A percentile compares a stretch with the other conserved stretches of the same genome.
phyloP scores from a whole-genome alignment of 2,797 vertebrate species.

The Chelidonichthys spinosus region DNA sequence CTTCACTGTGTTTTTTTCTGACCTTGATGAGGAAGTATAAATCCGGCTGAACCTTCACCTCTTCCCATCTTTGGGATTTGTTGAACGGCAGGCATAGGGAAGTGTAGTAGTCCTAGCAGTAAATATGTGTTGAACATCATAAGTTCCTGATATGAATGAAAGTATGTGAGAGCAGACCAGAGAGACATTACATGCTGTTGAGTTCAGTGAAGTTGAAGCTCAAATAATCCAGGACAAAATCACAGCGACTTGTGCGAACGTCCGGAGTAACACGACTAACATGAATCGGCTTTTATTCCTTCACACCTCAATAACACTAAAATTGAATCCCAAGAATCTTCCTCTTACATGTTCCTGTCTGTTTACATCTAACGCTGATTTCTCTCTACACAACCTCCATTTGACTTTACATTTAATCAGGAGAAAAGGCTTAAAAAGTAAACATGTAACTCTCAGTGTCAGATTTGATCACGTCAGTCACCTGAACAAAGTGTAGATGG shows the following conservation, averaged over 20 bases:
- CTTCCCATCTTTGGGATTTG: not conserved
- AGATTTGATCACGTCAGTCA: slow-evolving; percentile 35
- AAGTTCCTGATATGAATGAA: not conserved
- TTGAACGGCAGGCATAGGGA: slow-evolving; percentile 36
- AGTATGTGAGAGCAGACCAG: not conserved
- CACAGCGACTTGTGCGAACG: not conserved
- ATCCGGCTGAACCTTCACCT: slow-evolving; percentile 24
- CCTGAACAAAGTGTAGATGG: not conserved
- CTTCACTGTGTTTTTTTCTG: not conserved
- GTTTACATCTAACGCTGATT: slow-evolving; percentile 5
- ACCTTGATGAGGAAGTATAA: slow-evolving; percentile 20
- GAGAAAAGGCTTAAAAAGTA: not conserved
- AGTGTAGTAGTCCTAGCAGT: slow-evolving; percentile 14
- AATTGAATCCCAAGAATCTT: not conserved
- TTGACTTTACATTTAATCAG: not conserved
- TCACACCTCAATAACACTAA: slow-evolving; percentile 8
- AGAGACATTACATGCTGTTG: not conserved
- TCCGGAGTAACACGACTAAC: slow-evolving; percentile 31
- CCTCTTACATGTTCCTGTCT: not conserved
- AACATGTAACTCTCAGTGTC: slow-evolving; percentile 24
- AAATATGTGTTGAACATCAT: not conserved
- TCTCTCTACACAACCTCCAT: not conserved
- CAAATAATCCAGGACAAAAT: not conserved
- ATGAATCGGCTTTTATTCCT: slow-evolving; percentile 8
- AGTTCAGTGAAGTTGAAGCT: not conserved